These are phyloP conservation scores for Macrotis lagotis DNA, from an alignment of 2,113 vertebrate species.

Conservation along the genomic window DNA sequence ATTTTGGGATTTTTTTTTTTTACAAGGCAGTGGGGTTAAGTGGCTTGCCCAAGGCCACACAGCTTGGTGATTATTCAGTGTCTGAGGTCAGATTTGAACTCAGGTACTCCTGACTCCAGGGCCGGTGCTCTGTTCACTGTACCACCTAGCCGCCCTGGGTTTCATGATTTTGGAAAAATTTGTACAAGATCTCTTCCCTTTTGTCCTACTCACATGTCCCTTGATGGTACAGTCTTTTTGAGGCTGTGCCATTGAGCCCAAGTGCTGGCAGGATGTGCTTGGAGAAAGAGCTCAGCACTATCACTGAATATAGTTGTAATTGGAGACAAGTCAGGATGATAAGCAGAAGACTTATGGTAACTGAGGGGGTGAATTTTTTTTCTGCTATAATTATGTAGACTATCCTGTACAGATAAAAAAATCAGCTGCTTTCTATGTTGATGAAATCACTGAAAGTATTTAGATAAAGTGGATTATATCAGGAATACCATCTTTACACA, in stretches of 20 bases:
- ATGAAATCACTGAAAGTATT: neutral
- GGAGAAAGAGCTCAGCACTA: neutral
- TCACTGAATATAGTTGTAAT: constrained; percentile 19
- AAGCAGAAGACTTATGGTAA: neutral
- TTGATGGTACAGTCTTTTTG: neutral
- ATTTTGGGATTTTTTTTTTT: neutral
- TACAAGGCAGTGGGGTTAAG: too few species aligned
- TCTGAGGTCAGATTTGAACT: too few species aligned
- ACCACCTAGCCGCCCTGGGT: too few species aligned
- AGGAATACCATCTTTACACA: neutral
- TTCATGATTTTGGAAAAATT: neutral
- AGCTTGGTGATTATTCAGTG: too few species aligned
- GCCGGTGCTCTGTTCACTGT: too few species aligned
- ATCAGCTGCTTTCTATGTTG: neutral
- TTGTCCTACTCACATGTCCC: neutral
- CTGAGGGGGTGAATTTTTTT: neutral
- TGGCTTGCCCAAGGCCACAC: too few species aligned
- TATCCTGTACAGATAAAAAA: neutral
- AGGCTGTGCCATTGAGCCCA: neutral
- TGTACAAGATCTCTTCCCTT: neutral
- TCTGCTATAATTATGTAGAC: neutral
- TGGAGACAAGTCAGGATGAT: constrained; percentile 25
- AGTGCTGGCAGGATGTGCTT: neutral
- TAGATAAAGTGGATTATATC: neutral
- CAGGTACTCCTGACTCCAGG: too few species aligned